Evolutionary conservation across 2,888 invertebrate genomes (phyloP).

Genomic region (Tiphia femorata): DNA sequence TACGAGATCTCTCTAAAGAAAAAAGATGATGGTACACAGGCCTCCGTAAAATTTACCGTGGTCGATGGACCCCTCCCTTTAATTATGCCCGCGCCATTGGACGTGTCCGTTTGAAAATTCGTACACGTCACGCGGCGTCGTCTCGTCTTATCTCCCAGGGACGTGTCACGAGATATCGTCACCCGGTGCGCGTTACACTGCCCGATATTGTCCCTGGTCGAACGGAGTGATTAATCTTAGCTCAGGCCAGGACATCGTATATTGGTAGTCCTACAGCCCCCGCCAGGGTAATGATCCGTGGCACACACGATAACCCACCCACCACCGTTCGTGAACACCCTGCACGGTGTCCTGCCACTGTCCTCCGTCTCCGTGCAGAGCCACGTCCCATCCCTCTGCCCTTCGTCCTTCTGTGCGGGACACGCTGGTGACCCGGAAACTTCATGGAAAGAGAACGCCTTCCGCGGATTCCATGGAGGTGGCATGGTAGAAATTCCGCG

Average conservation of each 20-base stretch:
- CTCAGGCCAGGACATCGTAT: slow-evolving; percentile 39
- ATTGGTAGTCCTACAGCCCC: slow-evolving; percentile 35
- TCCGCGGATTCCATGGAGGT: no score
- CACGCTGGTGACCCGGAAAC: slow-evolving; percentile 44
- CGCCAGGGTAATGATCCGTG: slow-evolving; percentile 68
- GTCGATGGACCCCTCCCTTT: background rate
- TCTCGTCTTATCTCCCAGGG: slow-evolving; percentile 46
- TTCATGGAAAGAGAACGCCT: slow-evolving; percentile 7
- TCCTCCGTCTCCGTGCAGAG: slow-evolving; percentile 32
- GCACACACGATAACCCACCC: slow-evolving; percentile 64
- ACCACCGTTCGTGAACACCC: slow-evolving; percentile 29
- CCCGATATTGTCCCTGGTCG: slow-evolving; percentile 56
- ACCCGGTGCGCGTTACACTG: slow-evolving; percentile 42
- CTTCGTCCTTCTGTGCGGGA: no score
- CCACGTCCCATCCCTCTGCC: no score
- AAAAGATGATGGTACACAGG: no score
- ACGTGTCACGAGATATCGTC: slow-evolving; percentile 52
- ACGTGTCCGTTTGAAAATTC: background rate
- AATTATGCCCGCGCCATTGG: background rate
- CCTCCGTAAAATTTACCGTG: no score
- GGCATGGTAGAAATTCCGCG: no score
- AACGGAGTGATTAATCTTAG: slow-evolving; percentile 63
- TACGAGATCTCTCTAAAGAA: no score
- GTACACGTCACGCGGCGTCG: slow-evolving; percentile 13
- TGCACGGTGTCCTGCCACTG: slow-evolving; percentile 7